phyloP scores from a whole-genome alignment of 2,113 vertebrate species.

The Calidris pugnax region DNA sequence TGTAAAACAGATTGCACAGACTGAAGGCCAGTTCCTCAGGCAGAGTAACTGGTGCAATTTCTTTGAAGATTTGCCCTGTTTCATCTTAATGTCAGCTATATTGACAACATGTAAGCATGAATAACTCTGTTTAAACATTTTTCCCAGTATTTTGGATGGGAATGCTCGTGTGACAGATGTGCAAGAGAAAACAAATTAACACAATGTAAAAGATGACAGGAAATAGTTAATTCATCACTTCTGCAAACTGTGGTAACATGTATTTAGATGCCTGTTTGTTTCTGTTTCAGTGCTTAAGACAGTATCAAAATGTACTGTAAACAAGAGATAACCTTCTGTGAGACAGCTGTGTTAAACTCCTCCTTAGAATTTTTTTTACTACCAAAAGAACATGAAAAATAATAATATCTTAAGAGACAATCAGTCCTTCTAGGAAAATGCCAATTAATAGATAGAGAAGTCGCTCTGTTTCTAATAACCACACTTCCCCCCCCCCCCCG shows the following conservation, averaged over 20 bases:
- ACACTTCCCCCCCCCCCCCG: fast-evolving
- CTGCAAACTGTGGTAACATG: background rate
- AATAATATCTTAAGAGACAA: background rate
- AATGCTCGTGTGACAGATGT: background rate
- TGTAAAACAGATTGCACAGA: background rate
- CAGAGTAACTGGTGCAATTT: background rate
- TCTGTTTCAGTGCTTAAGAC: background rate
- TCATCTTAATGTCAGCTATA: background rate
- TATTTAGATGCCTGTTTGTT: constrained; percentile 19
- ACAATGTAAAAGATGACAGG: background rate
- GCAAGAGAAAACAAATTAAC: background rate
- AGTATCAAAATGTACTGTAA: constrained; percentile 36
- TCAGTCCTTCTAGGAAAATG: constrained; percentile 15
- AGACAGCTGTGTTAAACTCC: background rate
- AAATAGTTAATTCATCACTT: constrained; percentile 17
- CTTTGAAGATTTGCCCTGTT: background rate
- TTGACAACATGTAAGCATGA: background rate
- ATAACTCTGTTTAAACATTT: background rate
- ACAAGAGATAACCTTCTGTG: constrained; percentile 11
- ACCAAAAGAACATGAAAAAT: background rate
- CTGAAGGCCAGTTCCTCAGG: background rate
- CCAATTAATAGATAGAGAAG: background rate
- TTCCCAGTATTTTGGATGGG: background rate
- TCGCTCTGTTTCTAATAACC: background rate
- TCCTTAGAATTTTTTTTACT: background rate